Evolutionary conservation across 2,797 vertebrate genomes (phyloP), one percentile per base, ranked within the genome.

Genomic region (Betta splendens): DNA sequence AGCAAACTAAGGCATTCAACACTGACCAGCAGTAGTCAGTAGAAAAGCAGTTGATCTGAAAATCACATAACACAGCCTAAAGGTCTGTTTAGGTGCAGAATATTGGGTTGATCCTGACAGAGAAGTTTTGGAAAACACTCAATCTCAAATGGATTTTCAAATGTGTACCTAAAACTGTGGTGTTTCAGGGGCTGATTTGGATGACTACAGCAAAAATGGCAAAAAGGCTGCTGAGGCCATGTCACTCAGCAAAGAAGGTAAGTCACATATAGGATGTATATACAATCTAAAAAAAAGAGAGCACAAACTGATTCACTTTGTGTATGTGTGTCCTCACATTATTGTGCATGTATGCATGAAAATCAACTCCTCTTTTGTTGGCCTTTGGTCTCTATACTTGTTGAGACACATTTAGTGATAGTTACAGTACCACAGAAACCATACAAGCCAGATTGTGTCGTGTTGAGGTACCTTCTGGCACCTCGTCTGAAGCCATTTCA

Each of bases 191-290:
- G 54, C 84, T 17, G 94, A 94, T 69, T 84, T 80, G 67, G 96
- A 96, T 43, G 94, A 96, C 56, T 93, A 87, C 67, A 92, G 84
- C 86, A 96, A 94, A 89, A 94, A 91, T 86, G 85, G 83, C 44
- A 91, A 93, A 89, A 96, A 95, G 80, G 85, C 89, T 60, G 77
- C 92, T 76, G 95, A 97, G 28, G 92, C 96, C 64, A 96, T 97
- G 95, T 96, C 95, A 21, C 92, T 97, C 75, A 93, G 95, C 75
- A 97, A 95, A 76, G 96, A 97, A 88, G 96, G 95, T 97, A 90
- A 80, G 93, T 77, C 9, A 8, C 3, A 37, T n/a, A n/a, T 1
- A 21, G 8, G 5, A 3, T 26, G 4, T 37, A 21, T 54, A 5
- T 16, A 12, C 38, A 22, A 10, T 48, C 5, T 39, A 3, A 46